phyloP scores from a whole-genome alignment of 2,888 invertebrate genomes.

The Eledona agricola region DNA sequence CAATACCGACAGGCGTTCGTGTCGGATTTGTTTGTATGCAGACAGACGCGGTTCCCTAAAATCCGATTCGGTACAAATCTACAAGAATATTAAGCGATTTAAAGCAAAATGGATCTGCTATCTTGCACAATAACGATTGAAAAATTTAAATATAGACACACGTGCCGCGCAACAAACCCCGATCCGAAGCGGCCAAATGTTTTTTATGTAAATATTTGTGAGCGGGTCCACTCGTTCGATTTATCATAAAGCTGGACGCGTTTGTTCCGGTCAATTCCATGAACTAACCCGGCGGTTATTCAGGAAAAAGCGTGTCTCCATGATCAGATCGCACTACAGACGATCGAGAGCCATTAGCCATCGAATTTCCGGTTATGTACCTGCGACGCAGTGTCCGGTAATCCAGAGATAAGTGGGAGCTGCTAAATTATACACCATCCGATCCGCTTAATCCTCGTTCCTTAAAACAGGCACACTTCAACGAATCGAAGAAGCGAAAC shows the following conservation, averaged over 20 bases:
- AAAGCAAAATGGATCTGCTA: conserved; percentile 23
- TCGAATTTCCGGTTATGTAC: conserved; percentile 19
- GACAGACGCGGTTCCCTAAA: conserved; percentile 27
- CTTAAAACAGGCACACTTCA: too few relatives aligned
- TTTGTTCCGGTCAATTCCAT: conserved; percentile 21
- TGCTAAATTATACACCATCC: too few relatives aligned
- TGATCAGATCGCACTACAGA: too few relatives aligned
- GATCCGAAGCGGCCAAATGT: conserved; percentile 8
- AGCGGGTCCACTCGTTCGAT: conserved; percentile 19
- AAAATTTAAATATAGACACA: neutral
- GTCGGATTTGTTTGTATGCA: conserved; percentile 31
- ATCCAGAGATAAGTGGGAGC: conserved; percentile 27
- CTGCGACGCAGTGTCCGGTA: conserved; percentile 27
- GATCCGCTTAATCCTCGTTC: too few relatives aligned
- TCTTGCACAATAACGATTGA: conserved; percentile 20
- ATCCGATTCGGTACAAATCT: conserved; percentile 35
- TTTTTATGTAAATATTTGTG: conserved; percentile 19
- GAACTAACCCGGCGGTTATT: too few relatives aligned
- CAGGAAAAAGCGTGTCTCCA: too few relatives aligned
- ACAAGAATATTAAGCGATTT: conserved; percentile 33
- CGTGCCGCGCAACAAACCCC: conserved; percentile 7
- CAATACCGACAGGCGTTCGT: too few relatives aligned
- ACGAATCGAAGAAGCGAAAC: too few relatives aligned
- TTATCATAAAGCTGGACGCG: conserved; percentile 15
- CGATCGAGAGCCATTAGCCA: conserved; percentile 18